A percentile compares a stretch with the other conserved stretches of the same genome.
Evolutionary conservation across 2,113 vertebrate species (phyloP).

Genomic region (Catagonus wagneri): DNA sequence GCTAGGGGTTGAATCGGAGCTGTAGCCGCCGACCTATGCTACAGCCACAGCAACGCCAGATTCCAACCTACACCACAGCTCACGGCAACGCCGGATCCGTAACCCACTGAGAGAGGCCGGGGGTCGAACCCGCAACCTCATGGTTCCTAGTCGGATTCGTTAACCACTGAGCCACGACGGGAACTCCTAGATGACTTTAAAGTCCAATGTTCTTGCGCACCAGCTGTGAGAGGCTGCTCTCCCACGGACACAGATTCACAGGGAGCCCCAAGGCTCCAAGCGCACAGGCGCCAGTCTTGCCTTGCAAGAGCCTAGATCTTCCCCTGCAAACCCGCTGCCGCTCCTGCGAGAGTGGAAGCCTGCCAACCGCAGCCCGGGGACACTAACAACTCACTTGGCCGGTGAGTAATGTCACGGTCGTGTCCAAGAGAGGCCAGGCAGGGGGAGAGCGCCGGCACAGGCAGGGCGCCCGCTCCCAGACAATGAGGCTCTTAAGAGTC

Average conservation of each 20-base stretch:
- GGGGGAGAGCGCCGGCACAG: constrained; percentile 59
- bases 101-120: no score
- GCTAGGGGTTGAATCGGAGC: no score
- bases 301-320: neutral
- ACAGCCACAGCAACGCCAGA: no score
- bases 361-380: constrained; percentile 49
- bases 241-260: accelerated
- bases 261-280: neutral
- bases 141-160: no score
- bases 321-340: neutral
- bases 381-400: constrained; percentile 78
- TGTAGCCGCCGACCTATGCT: no score
- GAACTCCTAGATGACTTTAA: neutral
- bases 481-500: constrained; percentile 73
- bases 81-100: no score
- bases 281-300: neutral
- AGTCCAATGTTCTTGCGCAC: neutral
- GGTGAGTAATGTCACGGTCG: constrained; percentile 17
- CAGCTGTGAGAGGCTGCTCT: neutral
- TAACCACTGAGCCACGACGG: no score
- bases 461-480: constrained; percentile 72
- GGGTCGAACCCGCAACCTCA: no score
- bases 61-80: no score
- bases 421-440: constrained; percentile 73
- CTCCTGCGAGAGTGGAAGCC: constrained; percentile 13